A percentile compares a stretch with the other conserved stretches of the same genome.
These are phyloP conservation scores for Lypha dubia DNA, from an alignment of 2,888 invertebrate species.

Conservation along the genomic window DNA sequence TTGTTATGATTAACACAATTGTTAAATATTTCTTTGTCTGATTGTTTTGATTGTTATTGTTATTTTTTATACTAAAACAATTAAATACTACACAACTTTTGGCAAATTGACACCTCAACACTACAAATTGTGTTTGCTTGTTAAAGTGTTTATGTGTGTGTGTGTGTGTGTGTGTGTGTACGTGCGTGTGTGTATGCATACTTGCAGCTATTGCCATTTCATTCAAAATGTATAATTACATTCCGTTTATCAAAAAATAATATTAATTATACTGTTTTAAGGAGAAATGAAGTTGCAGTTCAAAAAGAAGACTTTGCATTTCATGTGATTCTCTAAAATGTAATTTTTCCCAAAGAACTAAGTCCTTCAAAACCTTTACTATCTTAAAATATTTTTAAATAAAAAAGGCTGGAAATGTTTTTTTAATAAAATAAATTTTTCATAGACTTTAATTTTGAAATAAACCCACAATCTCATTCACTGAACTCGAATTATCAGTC, in stretches of 20 bases:
- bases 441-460: too few species aligned
- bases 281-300: neutral
- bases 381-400: too few species aligned
- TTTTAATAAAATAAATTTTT: too few species aligned
- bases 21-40: neutral
- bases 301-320: too few species aligned
- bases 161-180: too few species aligned
- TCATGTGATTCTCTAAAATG: too few species aligned
- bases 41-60: neutral
- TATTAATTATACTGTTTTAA: neutral
- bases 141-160: neutral
- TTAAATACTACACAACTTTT: neutral
- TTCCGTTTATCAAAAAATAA: neutral
- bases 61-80: neutral
- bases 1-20: neutral
- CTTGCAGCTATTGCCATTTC: neutral
- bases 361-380: too few species aligned
- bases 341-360: too few species aligned
- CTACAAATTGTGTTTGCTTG: neutral
- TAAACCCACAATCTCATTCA: neutral
- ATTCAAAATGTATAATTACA: neutral
- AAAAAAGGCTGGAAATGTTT: too few species aligned
- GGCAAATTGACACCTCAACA: neutral
- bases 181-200: neutral
- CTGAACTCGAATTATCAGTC: neutral